Base-by-base conservation (phyloP, 1,140 invertebrate genomes). In the Acyrthosiphon pisum region DNA sequence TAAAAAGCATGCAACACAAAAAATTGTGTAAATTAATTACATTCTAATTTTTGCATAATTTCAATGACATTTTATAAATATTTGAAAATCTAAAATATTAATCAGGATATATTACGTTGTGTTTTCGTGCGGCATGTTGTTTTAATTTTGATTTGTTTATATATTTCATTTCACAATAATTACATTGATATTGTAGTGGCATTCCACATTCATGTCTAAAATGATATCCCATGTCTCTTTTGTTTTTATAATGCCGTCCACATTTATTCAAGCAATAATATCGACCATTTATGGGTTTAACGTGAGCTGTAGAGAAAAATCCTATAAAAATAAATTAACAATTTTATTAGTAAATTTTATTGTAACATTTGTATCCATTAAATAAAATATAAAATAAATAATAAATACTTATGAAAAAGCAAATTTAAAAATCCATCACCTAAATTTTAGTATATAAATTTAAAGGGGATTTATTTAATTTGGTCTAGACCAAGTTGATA, bases 181-280 rank as follows among this genome's bases (percentile, higher is more conserved):
- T 93, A 68, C 94, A 94, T 44, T 92, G 90, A 89, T 94, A 94
- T 91, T 94, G 93, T 3, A 93, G 93, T 22, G 86, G 90, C 8
- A 94, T 87, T 22, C 94, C 94, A 76, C 94, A 94, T 93, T 94
- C 94, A 87, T 94, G 94, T 84, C 93, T 94, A 94, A 96, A 94
- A 94, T 96, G 96, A 14, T 95, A 44, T 44, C 30, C 30, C 84
- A 93, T 68, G 56, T 81, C 94, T 91, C 94, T 94, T 44, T 94
- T 94, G 93, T 94, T 95, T 86, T 93, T 94, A 91, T 94, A 94
- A 35, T 90, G 50, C 6, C 94, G 89, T 26, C 91, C 88, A 83
- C 94, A 94, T 23, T 93, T 94, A 87, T 94, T 93, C 60, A 90
- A 90, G 53, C 93, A 93, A 46, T 92, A 94, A 76, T 89, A 93